Conservation (phyloP, 2,888 invertebrate genomes). For the Cosmopolites sordidus region DNA sequence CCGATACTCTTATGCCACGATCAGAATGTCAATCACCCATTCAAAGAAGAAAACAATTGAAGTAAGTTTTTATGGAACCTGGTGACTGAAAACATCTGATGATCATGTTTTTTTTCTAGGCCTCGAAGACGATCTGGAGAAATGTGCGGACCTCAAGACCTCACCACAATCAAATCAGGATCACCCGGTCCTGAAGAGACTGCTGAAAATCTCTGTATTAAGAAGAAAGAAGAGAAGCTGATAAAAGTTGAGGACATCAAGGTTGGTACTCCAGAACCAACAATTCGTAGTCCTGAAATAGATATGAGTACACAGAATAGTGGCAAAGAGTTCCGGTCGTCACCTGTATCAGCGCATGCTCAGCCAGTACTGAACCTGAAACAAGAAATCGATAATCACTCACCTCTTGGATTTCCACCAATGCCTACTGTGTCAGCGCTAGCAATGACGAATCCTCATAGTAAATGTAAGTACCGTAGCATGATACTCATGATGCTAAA, state of each 20-base stretch:
- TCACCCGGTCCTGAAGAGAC: slow-evolving; percentile 43
- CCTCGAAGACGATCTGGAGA: slow-evolving; percentile 82
- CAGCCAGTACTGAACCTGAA: slow-evolving; percentile 46
- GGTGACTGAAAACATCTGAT: background rate
- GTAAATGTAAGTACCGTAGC: slow-evolving; percentile 54
- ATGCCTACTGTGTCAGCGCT: slow-evolving; percentile 71
- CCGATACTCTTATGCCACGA: slow-evolving; percentile 44
- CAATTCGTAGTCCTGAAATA: slow-evolving; percentile 38
- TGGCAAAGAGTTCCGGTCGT: slow-evolving; percentile 48
- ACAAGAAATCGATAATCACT: slow-evolving; percentile 42
- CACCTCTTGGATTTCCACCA: slow-evolving; percentile 66
- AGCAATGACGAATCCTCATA: slow-evolving; percentile 78
- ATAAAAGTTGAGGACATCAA: slow-evolving; percentile 36
- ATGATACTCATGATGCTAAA: too few species aligned
- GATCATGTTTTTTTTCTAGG: slow-evolving; percentile 4
- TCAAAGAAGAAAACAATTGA: slow-evolving; percentile 79
- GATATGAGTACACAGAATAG: slow-evolving; percentile 42
- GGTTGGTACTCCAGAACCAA: slow-evolving; percentile 30
- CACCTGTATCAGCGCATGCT: slow-evolving; percentile 35
- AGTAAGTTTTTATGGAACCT: slow-evolving; percentile 39
- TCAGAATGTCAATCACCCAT: slow-evolving; percentile 63
- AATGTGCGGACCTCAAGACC: slow-evolving; percentile 58
- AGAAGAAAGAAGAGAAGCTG: slow-evolving; percentile 43
- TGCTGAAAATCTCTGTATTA: slow-evolving; percentile 60
- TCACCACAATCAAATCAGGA: slow-evolving; percentile 46